Evolutionary conservation across 2,797 vertebrate genomes (phyloP).

Genomic region (Pteronotus mesoamericanus): DNA sequence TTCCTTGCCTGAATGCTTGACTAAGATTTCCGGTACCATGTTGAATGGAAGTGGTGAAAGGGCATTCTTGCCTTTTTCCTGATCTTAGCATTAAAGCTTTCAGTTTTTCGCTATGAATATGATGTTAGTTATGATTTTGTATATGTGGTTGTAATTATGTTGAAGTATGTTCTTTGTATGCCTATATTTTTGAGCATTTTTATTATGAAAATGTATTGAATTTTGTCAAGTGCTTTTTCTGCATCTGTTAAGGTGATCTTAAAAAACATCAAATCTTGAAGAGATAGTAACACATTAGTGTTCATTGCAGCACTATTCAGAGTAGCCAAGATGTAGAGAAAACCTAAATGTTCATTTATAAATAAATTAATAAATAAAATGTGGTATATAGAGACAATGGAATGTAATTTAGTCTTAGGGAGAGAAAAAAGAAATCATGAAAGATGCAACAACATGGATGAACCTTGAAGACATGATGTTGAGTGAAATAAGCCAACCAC

Average conservation of each 20-base stretch:
- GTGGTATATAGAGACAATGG: too few relatives aligned
- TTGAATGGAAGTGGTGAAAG: not conserved
- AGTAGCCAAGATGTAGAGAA: not conserved
- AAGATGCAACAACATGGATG: not conserved
- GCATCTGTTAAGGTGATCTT: not conserved
- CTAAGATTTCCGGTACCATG: not conserved
- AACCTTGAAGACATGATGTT: not conserved
- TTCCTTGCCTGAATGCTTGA: not conserved
- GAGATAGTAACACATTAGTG: not conserved
- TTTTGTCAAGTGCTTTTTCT: not conserved
- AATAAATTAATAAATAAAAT: not conserved
- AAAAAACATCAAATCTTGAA: not conserved
- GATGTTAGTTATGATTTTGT: not conserved
- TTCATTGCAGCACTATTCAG: not conserved
- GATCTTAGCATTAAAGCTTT: not conserved
- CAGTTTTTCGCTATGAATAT: not conserved
- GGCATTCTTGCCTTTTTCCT: not conserved
- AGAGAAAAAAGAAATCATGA: not conserved
- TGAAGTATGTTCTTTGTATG: not conserved
- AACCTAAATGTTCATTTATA: not conserved
- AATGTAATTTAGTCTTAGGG: not conserved
- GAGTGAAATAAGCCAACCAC: not conserved
- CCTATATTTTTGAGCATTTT: not conserved
- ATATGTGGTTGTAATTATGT: not conserved
- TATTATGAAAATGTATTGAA: not conserved